Evolutionary conservation across 2,888 invertebrate species (phyloP).

Genomic region (Hyposoter dolosus): DNA sequence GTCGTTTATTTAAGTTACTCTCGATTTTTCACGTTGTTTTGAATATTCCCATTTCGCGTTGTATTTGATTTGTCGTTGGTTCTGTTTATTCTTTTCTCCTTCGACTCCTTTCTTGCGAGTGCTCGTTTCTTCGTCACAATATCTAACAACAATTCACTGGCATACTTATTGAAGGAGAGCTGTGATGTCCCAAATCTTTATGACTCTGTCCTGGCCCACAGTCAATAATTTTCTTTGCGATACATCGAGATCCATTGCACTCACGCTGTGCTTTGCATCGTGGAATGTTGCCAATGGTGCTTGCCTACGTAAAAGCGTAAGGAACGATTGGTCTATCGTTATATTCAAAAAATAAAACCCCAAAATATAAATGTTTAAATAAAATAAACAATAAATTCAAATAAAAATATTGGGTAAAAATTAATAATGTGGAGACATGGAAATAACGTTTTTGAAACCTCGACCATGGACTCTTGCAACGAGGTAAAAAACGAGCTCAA

Average conservation of each 20-base stretch:
- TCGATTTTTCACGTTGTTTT: slow-evolving; percentile 19
- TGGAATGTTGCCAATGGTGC: slow-evolving; percentile 97
- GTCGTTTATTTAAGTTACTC: slow-evolving; percentile 38
- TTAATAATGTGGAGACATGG: too few species aligned
- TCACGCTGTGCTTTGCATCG: slow-evolving; percentile 96
- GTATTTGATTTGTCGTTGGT: slow-evolving; percentile 64
- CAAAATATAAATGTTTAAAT: background rate
- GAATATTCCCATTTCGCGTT: slow-evolving; percentile 51
- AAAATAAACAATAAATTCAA: background rate
- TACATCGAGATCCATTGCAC: slow-evolving; percentile 95
- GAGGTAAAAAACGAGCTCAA: too few species aligned
- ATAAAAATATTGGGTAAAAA: background rate
- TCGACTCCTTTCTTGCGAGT: slow-evolving; percentile 7
- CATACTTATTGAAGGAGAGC: slow-evolving; percentile 86
- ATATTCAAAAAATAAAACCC: slow-evolving; percentile 54
- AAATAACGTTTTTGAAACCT: too few species aligned
- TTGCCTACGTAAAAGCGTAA: slow-evolving; percentile 87
- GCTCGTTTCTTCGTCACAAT: background rate
- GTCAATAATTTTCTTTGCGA: slow-evolving; percentile 94
- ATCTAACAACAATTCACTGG: background rate
- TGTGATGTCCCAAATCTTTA: slow-evolving; percentile 96
- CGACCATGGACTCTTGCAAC: too few species aligned
- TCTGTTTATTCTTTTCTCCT: slow-evolving; percentile 29
- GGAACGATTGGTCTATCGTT: background rate
- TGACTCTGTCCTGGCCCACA: slow-evolving; percentile 97